These are phyloP conservation scores for Parascotia fuliginaria DNA, from an alignment of 2,888 invertebrate genomes.

Conservation along the genomic window DNA sequence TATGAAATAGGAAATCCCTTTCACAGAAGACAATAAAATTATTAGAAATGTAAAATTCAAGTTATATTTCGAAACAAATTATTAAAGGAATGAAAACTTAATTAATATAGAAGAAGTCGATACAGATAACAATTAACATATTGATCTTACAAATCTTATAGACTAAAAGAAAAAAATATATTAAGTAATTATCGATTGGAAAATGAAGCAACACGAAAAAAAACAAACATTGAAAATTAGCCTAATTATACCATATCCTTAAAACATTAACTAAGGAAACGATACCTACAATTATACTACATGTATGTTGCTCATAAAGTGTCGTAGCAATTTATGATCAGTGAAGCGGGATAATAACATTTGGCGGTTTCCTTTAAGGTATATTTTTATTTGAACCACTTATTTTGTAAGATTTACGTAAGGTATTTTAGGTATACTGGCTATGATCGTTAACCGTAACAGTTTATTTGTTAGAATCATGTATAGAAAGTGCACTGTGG, in stretches of 20 bases:
- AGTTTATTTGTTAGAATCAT: not conserved
- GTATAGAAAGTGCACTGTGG: conserved; percentile 14
- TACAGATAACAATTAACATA: too few relatives aligned
- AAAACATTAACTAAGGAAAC: conserved; percentile 29
- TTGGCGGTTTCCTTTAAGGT: conserved; percentile 36
- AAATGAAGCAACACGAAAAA: not conserved
- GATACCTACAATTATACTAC: conserved; percentile 14
- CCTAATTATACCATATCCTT: conserved; percentile 1
- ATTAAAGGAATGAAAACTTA: too few relatives aligned
- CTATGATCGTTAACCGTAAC: not conserved
- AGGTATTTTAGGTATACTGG: conserved; percentile 19
- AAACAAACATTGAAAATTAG: conserved; percentile 12
- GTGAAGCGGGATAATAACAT: conserved; percentile 35
- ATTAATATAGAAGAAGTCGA: too few relatives aligned
- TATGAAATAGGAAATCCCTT: too few relatives aligned
- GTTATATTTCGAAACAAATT: too few relatives aligned
- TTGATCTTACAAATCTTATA: too few relatives aligned
- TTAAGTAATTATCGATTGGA: too few relatives aligned
- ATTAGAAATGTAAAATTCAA: too few relatives aligned
- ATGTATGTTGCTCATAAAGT: conserved; percentile 30
- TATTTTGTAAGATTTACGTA: conserved; percentile 35
- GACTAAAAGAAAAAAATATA: too few relatives aligned
- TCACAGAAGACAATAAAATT: too few relatives aligned
- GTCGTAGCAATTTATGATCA: conserved; percentile 34
- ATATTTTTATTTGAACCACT: conserved; percentile 41